Evolutionary conservation across 2,113 vertebrate genomes (phyloP), one percentile per base, ranked within the genome.

Genomic region (Poeciliopsis occidentalis): DNA sequence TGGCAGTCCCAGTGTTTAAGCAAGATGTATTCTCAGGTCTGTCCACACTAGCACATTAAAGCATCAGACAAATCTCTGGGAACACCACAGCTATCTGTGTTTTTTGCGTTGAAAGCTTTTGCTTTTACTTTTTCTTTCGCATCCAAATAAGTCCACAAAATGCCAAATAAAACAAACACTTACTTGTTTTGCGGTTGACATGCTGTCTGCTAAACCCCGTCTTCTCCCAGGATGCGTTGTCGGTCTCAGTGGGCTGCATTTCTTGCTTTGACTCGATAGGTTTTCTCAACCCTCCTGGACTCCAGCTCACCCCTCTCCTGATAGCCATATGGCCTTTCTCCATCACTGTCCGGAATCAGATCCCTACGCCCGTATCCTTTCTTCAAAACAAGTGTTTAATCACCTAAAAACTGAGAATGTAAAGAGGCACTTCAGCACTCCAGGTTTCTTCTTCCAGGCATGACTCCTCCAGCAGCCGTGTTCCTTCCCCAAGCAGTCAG

Each of bases 141-240:
- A 65, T 3, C 10, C 39, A 15, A 79, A 79, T 68, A 67, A 85
- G 51, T 41, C 67, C 39, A 61, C 8, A 69, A 83, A 81, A 82
- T 8, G 13, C 0, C 69, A 80, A 32, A 81, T 78, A 86, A 57
- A 81, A 88, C 70, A 90, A 90, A 84, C 63, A 92, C 92, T 94
- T 91, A 95, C 95, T 94, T 91, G 93, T 94, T 94, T 93, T 95
- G 73, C 84, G 82, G 57, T 78, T 88, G 72, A 87, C 85, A 73
- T 83, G 85, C 73, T 94, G 91, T 62, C 64, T 85, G 79, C 89
- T 92, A 75, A 89, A 81, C 84, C 73, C 88, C 26, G 88, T 83
- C 62, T 82, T 90, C 73, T 91, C 91, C 90, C 89, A 92, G 71
- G 92, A 84, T 69, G 84, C 81, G 85, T 60, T 71, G 86, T 79